phyloP scores from a whole-genome alignment of 2,113 vertebrate genomes.

The Toxotes chatareus region DNA sequence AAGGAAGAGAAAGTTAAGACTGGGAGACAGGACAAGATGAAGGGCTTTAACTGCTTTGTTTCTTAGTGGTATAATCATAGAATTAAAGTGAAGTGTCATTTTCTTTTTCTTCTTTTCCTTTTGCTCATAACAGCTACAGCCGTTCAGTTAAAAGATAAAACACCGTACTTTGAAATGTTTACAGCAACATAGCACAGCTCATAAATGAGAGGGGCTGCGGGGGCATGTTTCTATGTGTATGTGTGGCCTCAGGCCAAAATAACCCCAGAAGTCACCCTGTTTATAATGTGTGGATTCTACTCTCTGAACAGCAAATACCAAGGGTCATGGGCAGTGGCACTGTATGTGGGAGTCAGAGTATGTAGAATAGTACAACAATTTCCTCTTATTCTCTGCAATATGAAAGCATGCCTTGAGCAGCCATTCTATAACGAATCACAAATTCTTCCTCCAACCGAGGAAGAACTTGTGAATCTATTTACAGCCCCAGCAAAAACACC shows the following conservation, averaged over 20 bases:
- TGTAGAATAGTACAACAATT: background rate
- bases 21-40: background rate
- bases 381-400: background rate
- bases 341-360: background rate
- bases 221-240: background rate
- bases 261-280: background rate
- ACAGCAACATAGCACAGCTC: background rate
- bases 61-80: background rate
- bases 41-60: background rate
- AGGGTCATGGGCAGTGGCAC: slow-evolving; percentile 6
- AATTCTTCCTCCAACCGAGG: too few species aligned
- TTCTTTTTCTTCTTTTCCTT: background rate
- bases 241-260: slow-evolving; percentile 8
- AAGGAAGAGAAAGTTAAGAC: background rate
- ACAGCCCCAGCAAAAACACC: too few species aligned
- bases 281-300: slow-evolving; percentile 20
- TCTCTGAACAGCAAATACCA: slow-evolving; percentile 18
- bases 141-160: background rate
- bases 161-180: background rate
- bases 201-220: background rate
- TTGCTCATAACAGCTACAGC: background rate
- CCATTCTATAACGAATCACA: too few species aligned
- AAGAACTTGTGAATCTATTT: too few species aligned
- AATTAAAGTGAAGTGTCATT: background rate
- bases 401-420: too few species aligned